Evolutionary conservation across 2,797 vertebrate species (phyloP), one percentile per base, ranked within the genome.

Genomic region (Lates japonicus): DNA sequence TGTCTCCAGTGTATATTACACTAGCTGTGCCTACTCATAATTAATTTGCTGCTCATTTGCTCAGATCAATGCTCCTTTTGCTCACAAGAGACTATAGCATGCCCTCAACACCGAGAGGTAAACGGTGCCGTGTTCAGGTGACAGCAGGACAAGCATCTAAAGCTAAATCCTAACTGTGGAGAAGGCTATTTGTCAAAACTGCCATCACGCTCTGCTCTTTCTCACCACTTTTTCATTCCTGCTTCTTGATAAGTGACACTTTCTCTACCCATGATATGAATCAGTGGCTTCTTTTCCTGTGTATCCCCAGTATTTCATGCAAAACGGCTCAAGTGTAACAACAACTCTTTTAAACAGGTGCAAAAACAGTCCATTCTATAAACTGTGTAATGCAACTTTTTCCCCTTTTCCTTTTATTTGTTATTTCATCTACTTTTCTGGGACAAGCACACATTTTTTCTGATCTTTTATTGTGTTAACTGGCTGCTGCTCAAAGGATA

Each of bases 31-130:
- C 82, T 68, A 81, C 84, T 88, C 85, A 81, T 88, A 93, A 95
- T 95, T 94, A 93, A 95, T 92, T 93, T 89, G 83, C 84, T 52
- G 70, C 89, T 93, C 87, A 81, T 94, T 94, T 90, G 81, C 82
- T 81, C 73, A 69, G 83, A 94, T 95, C 93, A 85, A 93, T 94
- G 88, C 72, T 76, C 39, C 70, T 60, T 76, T 74, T 72, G 68
- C 70, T 84, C 87, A 78, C 55, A 29, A 69, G 72, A 78, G 87
- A 89, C 72, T 58, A 46, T 31, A 78, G 63, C 62, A 61, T 85
- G 72, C 51, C 29, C 67, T 82, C 70, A 74, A 60, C 64, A 49
- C 69, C 49, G 75, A 22, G 58, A 78, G 66, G 76, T 61, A 65
- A 83, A 76, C 2, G 62, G 33, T 72, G 1, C 60, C 52, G 46